Base-by-base conservation (phyloP, 2,797 vertebrate species). In the Rhabdomys pumilio region DNA sequence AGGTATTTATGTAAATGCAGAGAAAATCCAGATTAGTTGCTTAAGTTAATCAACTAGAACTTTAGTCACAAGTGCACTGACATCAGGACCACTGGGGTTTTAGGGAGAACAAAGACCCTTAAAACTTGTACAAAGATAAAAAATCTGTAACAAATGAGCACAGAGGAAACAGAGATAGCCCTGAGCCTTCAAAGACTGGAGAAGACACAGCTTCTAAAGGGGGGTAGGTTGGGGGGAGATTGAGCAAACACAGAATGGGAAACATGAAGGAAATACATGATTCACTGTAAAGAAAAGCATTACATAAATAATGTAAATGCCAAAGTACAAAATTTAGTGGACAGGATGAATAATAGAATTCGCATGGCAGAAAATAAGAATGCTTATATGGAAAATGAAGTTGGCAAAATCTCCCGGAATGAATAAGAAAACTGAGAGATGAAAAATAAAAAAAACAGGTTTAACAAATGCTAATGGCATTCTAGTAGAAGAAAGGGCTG, bases 331-430 rank as follows among this genome's bases (percentile, higher is more conserved):
- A 81, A 76, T 63, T 72, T 44, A 92, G 81, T 65, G n/a, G 19
- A 44, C 3, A n/a, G 41, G 29, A 73, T 96, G 57, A 72, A 53
- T 75, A 82, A 94, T 72, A 15, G n/a, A 75, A 90, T 84, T 61
- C 22, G 0, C 24, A 65, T 59, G 26, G 50, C 50, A 83, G 6
- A 86, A 97, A 96, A 85, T 26, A 93, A 82, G 90, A 76, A 77
- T 41, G n/a, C 31, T 80, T 75, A 73, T 87, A 44, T 90, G 41
- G 59, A 88, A 94, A 50, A 95, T 53, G 59, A 94, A 94, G 72
- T 65, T 93, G 77, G 79, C 65, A 92, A 73, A 90, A 80, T 75
- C 53, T 87, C 50, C 34, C 22, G 63, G 61, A 87, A 84, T 41
- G 20, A 55, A 80, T 44, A 67, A 44, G 86, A 59, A 91, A 80